Evolutionary conservation across 2,888 invertebrate species (phyloP).

Genomic region (Serripes groenlandicus): DNA sequence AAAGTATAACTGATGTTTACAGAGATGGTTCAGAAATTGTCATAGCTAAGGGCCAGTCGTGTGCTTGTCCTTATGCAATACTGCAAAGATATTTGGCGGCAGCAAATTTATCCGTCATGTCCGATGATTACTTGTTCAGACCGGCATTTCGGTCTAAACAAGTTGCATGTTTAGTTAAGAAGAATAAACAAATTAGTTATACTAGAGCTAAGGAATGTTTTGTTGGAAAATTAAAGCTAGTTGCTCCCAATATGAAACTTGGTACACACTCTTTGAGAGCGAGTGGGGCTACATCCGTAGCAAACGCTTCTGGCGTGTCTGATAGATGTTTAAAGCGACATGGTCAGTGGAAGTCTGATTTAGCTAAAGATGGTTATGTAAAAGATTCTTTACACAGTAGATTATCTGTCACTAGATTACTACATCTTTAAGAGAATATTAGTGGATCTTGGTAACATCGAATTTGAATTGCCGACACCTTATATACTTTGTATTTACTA

Average conservation of each 20-base stretch:
- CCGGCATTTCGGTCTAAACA: constrained; percentile 20
- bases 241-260: constrained; percentile 35
- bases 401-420: constrained; percentile 14
- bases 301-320: constrained; percentile 5
- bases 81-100: constrained; percentile 22
- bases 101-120: background rate
- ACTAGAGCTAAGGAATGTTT: constrained; percentile 35
- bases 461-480: no score
- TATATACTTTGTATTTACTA: no score
- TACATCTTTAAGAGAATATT: constrained; percentile 21
- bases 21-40: constrained; percentile 24
- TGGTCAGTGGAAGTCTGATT: constrained; percentile 39
- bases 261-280: constrained; percentile 34
- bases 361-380: constrained; percentile 32
- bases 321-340: constrained; percentile 39
- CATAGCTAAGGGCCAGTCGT: constrained; percentile 29
- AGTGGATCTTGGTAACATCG: no score
- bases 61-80: constrained; percentile 38
- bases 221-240: constrained; percentile 26
- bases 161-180: background rate
- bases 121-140: constrained; percentile 19
- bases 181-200: constrained; percentile 31
- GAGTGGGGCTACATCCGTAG: constrained; percentile 25
- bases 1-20: constrained; percentile 43
- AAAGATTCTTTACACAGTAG: constrained; percentile 26